phyloP scores from a whole-genome alignment of 2,113 vertebrate genomes.

The Dicaeum eximium region DNA sequence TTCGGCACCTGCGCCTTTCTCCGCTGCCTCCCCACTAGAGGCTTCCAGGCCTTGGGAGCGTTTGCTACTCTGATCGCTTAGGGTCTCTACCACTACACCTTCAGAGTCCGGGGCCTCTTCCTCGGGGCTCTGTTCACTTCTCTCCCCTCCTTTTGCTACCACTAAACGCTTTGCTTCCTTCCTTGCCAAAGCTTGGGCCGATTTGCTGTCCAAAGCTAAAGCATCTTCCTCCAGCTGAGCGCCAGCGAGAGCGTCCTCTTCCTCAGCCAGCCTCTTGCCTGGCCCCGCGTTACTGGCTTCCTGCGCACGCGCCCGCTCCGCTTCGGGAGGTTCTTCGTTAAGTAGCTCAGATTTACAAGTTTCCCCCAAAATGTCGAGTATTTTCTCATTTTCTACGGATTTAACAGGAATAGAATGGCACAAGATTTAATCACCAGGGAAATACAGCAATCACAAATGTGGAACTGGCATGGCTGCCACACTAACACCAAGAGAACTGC shows the following conservation, averaged over 20 bases:
- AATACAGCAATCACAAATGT: conserved; percentile 95
- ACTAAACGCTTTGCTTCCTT: conserved; percentile 80
- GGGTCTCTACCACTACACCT: conserved; percentile 76
- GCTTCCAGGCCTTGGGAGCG: conserved; percentile 76
- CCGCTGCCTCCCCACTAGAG: conserved; percentile 75
- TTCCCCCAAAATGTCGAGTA: conserved; percentile 92
- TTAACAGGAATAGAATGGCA: conserved; percentile 99
- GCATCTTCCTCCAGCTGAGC: conserved; percentile 76
- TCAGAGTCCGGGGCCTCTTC: conserved; percentile 83
- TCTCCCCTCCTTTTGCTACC: conserved; percentile 81
- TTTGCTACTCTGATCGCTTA: conserved; percentile 84
- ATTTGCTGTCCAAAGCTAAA: conserved; percentile 82
- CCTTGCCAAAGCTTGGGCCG: conserved; percentile 73
- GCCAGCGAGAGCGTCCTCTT: conserved; percentile 84
- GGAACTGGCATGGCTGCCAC: conserved; percentile 92
- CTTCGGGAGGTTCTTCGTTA: conserved; percentile 86
- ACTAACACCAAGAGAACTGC: conserved; percentile 84
- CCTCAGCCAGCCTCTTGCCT: conserved; percentile 82
- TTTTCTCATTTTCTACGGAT: conserved; percentile 99
- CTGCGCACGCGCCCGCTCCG: conserved; percentile 83
- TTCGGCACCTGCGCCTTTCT: conserved; percentile 79
- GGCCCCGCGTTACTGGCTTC: conserved; percentile 81
- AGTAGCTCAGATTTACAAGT: conserved; percentile 98
- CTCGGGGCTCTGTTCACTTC: conserved; percentile 74
- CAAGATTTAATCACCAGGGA: conserved; percentile 99